phyloP scores from a whole-genome alignment of 2,888 invertebrate species.

The Metellina segmentata region DNA sequence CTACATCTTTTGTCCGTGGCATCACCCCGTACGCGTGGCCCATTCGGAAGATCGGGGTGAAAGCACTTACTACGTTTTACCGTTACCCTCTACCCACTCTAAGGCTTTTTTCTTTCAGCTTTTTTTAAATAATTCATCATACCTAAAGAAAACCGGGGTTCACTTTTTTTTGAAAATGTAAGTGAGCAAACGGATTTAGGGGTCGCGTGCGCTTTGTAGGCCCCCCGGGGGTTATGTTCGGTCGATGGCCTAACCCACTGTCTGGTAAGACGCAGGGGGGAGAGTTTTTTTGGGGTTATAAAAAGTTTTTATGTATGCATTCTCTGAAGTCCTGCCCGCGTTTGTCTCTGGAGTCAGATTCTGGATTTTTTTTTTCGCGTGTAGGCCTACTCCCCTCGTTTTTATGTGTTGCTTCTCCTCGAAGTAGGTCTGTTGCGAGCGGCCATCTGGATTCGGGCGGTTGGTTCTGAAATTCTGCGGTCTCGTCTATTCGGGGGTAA shows the following conservation, averaged over 20 bases:
- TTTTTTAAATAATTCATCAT: slow-evolving; percentile 50
- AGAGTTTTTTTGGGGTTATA: slow-evolving; percentile 18
- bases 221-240: slow-evolving; percentile 53
- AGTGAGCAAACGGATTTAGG: slow-evolving; percentile 11
- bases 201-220: not conserved
- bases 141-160: slow-evolving; percentile 50
- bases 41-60: slow-evolving; percentile 34
- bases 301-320: slow-evolving; percentile 10
- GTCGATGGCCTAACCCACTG: slow-evolving; percentile 60
- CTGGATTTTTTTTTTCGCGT: slow-evolving; percentile 12
- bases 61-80: slow-evolving; percentile 46
- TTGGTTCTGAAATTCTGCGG: slow-evolving; percentile 62
- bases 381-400: not conserved
- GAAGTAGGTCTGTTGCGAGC: slow-evolving; percentile 56
- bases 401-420: slow-evolving; percentile 12
- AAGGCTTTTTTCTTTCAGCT: slow-evolving; percentile 19
- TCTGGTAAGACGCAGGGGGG: slow-evolving; percentile 6
- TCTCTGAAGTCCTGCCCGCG: not conserved
- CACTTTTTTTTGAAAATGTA: slow-evolving; percentile 24
- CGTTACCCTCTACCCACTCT: not conserved
- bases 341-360: slow-evolving; percentile 6
- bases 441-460: slow-evolving; percentile 52
- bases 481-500: slow-evolving; percentile 44
- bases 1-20: slow-evolving; percentile 65
- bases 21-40: slow-evolving; percentile 64